Evolutionary conservation across 2,888 invertebrate genomes (phyloP).

Genomic region (Masnerella sp.): DNA sequence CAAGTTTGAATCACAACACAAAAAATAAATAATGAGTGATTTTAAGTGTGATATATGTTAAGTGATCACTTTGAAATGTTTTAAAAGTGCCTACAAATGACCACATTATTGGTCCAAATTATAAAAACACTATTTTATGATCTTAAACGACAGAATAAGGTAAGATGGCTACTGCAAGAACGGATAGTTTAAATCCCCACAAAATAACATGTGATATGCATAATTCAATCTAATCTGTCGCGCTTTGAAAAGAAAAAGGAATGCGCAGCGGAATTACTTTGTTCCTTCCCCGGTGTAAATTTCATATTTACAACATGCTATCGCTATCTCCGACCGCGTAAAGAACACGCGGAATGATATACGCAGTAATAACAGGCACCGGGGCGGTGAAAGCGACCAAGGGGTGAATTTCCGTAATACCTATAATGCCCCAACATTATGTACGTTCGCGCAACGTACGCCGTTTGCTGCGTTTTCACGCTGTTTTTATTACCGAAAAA

Average conservation of each 20-base stretch:
- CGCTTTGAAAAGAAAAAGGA: conserved; percentile 46
- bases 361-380: conserved; percentile 73
- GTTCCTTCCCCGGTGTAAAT: conserved; percentile 63
- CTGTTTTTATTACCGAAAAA: conserved; percentile 70
- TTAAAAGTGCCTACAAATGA: no score
- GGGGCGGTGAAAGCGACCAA: conserved; percentile 66
- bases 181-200: no score
- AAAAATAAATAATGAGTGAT: no score
- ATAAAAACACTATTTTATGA: no score
- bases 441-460: conserved; percentile 62
- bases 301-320: conserved; percentile 69
- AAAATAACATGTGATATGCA: conserved; percentile 31
- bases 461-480: conserved; percentile 65
- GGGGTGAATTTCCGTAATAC: conserved; percentile 73
- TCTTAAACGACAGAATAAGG: no score
- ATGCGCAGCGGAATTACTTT: conserved; percentile 45
- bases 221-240: conserved; percentile 53
- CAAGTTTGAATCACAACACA: no score
- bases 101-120: no score
- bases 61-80: no score
- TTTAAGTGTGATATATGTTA: no score
- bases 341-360: conserved; percentile 73
- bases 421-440: conserved; percentile 69
- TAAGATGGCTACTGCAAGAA: no score
- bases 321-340: conserved; percentile 65